These are phyloP conservation scores for Nyctibius grandis DNA, from an alignment of 2,797 vertebrate genomes.

Conservation along the genomic window DNA sequence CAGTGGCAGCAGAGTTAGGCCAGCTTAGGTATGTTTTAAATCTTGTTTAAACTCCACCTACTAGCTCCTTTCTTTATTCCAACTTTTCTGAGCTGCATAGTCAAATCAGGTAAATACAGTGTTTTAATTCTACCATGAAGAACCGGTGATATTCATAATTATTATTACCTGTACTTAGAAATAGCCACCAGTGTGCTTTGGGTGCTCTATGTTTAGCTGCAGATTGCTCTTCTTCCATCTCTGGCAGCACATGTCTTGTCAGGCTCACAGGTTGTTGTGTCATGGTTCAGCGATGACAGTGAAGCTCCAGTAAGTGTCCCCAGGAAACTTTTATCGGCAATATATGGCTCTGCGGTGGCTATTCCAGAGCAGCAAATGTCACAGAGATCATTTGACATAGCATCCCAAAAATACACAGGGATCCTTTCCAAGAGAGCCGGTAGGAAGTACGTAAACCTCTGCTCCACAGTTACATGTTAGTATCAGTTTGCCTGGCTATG, in stretches of 20 bases:
- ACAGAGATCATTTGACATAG: conserved; percentile 35
- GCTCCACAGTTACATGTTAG: background rate
- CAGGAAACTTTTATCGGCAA: background rate
- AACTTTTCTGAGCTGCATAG: background rate
- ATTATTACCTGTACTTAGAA: background rate
- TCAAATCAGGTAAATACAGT: background rate
- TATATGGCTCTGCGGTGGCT: conserved; percentile 4
- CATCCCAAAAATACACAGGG: conserved; percentile 61
- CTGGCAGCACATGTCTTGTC: background rate
- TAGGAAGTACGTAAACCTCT: background rate
- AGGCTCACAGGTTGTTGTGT: conserved; percentile 3
- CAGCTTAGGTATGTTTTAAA: background rate
- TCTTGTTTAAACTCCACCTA: background rate
- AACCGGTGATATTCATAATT: background rate
- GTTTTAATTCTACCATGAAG: background rate
- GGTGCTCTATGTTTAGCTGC: conserved; percentile 8
- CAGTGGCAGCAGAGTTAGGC: background rate
- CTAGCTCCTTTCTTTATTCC: background rate
- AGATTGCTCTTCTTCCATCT: background rate
- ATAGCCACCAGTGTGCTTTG: background rate
- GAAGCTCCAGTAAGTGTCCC: conserved; percentile 10
- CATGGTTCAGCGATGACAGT: background rate
- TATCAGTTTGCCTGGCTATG: background rate
- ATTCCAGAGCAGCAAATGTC: conserved; percentile 55
- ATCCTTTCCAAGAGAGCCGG: conserved; percentile 6